Base-by-base conservation (phyloP, 2,113 vertebrate genomes). In the Smithornis capensis region DNA sequence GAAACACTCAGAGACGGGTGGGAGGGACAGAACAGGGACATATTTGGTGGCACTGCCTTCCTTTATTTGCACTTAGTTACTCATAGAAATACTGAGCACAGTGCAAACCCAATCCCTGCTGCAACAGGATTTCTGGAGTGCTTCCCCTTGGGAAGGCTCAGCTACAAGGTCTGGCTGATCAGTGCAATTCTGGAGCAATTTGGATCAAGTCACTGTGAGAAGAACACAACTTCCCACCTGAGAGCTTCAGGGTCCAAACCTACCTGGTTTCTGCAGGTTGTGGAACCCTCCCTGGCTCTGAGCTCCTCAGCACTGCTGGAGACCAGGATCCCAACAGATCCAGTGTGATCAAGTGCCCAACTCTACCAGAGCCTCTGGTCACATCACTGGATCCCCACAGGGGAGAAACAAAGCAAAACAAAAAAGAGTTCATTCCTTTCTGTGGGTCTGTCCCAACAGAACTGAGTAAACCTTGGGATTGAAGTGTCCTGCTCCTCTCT, bases 111-210 rank as follows among this genome's bases (percentile, higher is more conserved):
- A 64, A 24, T 14, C 25, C 14, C 27, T 38, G 5, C 5, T 71
- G 14, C 37, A 31, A 17, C 45, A 45, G n/a, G 27, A 53, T 63
- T 73, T 49, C 31, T 62, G 44, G 11, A 19, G 19, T 13, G 21
- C 59, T 67, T 45, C 44, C 44, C 6, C 44, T 14, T 45, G 42
- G 42, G 4, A 49, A 44, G 42, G 33, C 21, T 77, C 38, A 83
- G 45, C 40, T 31, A 49, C 23, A 12, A 49, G 28, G 8, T 37
- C 60, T 42, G 37, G 45, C 19, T n/a, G n/a, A n/a, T n/a, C n/a
- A n/a, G n/a, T n/a, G n/a, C n/a, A n/a, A n/a, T n/a, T n/a, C n/a
- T 3, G 0, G 14, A 49, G 22, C 29, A 38, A 5, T 37, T 68
- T n/a, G 50, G 35, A 81, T 47, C 79, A 59, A 23, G 13, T 40